phyloP scores from a whole-genome alignment of 2,888 invertebrate species.

The Ichneumoninae sp. region DNA sequence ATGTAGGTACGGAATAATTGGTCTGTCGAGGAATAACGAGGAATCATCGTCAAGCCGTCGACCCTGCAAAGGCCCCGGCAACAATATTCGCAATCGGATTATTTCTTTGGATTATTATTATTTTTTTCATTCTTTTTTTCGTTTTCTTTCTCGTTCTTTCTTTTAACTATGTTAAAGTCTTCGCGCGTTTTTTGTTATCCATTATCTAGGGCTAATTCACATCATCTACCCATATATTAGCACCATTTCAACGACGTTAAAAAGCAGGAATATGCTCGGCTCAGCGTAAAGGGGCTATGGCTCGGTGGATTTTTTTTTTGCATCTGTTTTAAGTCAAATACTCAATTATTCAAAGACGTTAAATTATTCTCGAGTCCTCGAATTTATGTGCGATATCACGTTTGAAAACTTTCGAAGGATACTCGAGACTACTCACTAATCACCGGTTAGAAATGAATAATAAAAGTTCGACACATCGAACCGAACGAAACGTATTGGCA shows the following conservation, averaged over 20 bases:
- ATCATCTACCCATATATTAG: constrained; percentile 74
- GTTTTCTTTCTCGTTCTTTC: constrained; percentile 24
- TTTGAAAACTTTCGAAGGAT: constrained; percentile 7
- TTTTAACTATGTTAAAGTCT: constrained; percentile 1
- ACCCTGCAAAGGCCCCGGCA: background rate
- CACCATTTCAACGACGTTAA: constrained; percentile 74
- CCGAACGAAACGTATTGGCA: constrained; percentile 73
- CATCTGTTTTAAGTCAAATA: constrained; percentile 38
- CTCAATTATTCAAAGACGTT: constrained; percentile 30
- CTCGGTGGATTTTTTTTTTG: constrained; percentile 53
- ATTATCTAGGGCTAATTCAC: constrained; percentile 56
- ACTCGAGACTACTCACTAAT: constrained; percentile 35
- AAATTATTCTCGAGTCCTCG: constrained; percentile 46
- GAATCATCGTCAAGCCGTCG: constrained; percentile 31
- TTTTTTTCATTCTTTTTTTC: background rate
- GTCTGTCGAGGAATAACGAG: constrained; percentile 58
- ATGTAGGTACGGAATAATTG: constrained; percentile 61
- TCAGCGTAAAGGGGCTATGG: constrained; percentile 61
- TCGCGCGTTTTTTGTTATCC: background rate
- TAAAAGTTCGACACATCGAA: constrained; percentile 61
- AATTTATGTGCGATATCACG: constrained; percentile 13
- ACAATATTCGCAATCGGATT: constrained; percentile 40
- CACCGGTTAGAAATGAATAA: constrained; percentile 49
- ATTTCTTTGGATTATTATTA: background rate
- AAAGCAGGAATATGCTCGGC: constrained; percentile 66